Evolutionary conservation across 2,888 invertebrate species (phyloP), one percentile per base, ranked within the genome.

Genomic region (Caenorhabditis virilis): DNA sequence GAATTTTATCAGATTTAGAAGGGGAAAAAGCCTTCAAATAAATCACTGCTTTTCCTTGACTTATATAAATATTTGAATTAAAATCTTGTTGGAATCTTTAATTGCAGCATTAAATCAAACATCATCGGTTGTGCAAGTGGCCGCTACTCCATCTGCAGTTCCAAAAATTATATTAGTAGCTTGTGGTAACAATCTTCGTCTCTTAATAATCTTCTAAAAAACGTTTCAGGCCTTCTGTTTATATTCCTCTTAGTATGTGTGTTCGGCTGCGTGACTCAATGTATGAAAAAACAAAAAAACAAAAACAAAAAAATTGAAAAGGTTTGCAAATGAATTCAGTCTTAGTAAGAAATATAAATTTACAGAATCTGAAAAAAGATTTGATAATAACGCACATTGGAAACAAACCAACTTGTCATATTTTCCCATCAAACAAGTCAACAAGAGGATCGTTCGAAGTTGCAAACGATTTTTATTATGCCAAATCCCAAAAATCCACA

Each of bases 361-460:
- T 58, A 20, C 46, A 64, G 64, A 57, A 50, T 35, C 48, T 66
- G 22, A 66, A 66, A 30, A 65, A 60, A 36, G 69, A 69, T 35
- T 50, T 72, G 41, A 66, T 72, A 13, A 72, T 69, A 3, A 72
- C 69, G 2, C 72, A 72, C 41, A 59, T 69, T 54, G 72, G 66
- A 3, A 68, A 68, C 25, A 72, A 72, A 48, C 68, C 62, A 16
- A 45, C 66, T 0, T 69, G 69, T 30, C 69, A 72, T 27, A 55
- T 72, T 5, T 66, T 69, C 41, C 66, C 60, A n/a, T 64, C 64
- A 16, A 59, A 27, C 11, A 59, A 59, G 9, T 16, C 48, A 22
- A 50, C 54, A 5, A 55, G 52, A 35, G 59, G 56, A 13, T 56
- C 55, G 23, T 59, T 55, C 39, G 59, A 65, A 39, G 36, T 60